A percentile compares a stretch with the other conserved stretches of the same genome.
phyloP scores from a whole-genome alignment of 92 coral and sea anemone genomes.

The Porites cylindrica region DNA sequence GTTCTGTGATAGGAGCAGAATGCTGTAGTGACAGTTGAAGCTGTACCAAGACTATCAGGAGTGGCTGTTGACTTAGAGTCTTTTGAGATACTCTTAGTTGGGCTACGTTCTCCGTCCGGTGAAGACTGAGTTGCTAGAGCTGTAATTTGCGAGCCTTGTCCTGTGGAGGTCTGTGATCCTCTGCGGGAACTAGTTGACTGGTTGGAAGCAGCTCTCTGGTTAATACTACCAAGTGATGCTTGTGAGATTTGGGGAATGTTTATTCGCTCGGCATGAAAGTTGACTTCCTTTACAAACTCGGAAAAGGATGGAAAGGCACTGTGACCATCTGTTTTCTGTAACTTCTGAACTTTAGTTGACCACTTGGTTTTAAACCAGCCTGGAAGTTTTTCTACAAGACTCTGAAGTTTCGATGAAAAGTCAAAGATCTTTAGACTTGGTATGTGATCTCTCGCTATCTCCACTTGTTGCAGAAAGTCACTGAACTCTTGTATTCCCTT shows the following conservation, averaged over 20 bases:
- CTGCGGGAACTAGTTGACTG: too few species aligned
- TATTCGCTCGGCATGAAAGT: conserved; percentile 70
- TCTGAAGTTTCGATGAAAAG: conserved; percentile 59
- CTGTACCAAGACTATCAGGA: background rate
- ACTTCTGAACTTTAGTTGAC: conserved; percentile 56
- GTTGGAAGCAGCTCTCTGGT: too few species aligned
- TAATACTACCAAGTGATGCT: background rate
- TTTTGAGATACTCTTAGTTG: too few species aligned
- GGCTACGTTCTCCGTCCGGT: too few species aligned
- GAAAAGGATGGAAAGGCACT: conserved; percentile 62
- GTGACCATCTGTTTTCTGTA: conserved; percentile 58
- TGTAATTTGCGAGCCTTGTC: too few species aligned
- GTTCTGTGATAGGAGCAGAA: conserved; percentile 65
- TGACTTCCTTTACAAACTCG: conserved; percentile 56
- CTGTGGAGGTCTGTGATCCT: too few species aligned
- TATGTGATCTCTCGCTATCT: conserved; percentile 40
- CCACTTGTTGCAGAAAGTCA: conserved; percentile 68
- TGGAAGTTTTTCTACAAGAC: conserved; percentile 15
- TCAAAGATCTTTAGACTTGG: conserved; percentile 60
- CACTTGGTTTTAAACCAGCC: too few species aligned
- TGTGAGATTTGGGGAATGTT: conserved; percentile 68
- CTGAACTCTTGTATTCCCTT: conserved; percentile 72
- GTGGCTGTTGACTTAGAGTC: background rate
- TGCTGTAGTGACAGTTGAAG: background rate
- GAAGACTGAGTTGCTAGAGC: too few species aligned